Conservation (phyloP, 2,113 vertebrate species). For the Ceyx cyanopectus region DNA sequence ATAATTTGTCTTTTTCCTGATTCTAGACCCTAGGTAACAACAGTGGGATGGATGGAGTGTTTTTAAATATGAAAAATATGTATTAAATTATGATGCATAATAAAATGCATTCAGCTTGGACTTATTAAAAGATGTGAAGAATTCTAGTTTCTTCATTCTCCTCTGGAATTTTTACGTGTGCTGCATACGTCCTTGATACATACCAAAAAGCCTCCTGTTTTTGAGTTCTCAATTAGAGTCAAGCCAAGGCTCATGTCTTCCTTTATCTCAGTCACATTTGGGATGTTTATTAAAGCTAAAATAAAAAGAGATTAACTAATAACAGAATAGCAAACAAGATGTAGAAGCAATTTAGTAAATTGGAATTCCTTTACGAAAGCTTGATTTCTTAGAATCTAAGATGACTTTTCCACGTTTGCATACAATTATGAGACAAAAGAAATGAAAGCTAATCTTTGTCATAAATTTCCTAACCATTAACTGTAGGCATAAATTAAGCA, state of each 20-base stretch:
- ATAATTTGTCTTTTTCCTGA: neutral
- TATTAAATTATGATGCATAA: neutral
- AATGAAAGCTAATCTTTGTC: neutral
- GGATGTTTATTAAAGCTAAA: slow-evolving; percentile 83
- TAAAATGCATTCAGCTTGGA: neutral
- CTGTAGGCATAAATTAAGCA: neutral
- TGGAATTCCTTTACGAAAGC: neutral
- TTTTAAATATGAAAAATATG: neutral
- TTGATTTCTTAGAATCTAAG: neutral
- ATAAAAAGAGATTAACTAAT: slow-evolving; percentile 6
- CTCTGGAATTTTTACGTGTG: neutral
- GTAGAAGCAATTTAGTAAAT: neutral
- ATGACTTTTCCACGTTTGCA: neutral
- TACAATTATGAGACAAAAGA: neutral
- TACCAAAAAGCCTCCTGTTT: slow-evolving; percentile 84
- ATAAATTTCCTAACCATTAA: neutral
- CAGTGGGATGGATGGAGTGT: neutral
- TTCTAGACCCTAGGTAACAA: neutral
- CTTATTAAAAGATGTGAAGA: neutral
- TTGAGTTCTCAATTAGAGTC: slow-evolving; percentile 83
- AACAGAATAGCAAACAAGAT: neutral
- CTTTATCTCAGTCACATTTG: slow-evolving; percentile 84
- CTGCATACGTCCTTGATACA: neutral
- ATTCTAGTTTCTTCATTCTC: neutral
- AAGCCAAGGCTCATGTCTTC: slow-evolving; percentile 88